These are phyloP conservation scores for Poicephalus meyeri DNA, from an alignment of 2,113 vertebrate genomes.

Conservation along the genomic window DNA sequence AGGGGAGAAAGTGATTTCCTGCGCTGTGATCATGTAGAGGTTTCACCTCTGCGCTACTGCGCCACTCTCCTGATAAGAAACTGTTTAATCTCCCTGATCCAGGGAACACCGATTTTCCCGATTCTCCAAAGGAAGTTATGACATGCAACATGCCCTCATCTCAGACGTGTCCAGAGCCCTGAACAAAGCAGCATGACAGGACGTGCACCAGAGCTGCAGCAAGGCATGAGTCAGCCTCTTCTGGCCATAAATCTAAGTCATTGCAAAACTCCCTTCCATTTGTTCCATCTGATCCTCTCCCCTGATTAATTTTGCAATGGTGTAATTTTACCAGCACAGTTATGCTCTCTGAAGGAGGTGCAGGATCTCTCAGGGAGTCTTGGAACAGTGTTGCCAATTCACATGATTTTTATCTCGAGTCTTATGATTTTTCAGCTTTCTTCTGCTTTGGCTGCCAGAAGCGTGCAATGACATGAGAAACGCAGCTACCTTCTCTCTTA, in stretches of 20 bases:
- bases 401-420: conserved; percentile 31
- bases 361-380: not conserved
- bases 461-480: not conserved
- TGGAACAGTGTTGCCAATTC: not conserved
- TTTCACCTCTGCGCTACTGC: not conserved
- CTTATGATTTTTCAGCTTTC: not conserved
- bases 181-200: not conserved
- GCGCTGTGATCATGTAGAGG: not conserved
- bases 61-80: not conserved
- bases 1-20: not conserved
- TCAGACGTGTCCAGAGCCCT: not conserved
- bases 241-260: not conserved
- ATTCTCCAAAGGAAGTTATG: not conserved
- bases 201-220: not conserved
- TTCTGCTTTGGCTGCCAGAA: conserved; percentile 5
- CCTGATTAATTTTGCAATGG: not conserved
- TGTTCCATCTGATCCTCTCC: not conserved
- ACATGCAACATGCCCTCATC: not conserved
- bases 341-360: not conserved
- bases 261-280: conserved; percentile 8
- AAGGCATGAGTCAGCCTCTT: conserved; percentile 14
- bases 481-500: not conserved
- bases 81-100: not conserved
- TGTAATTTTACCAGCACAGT: not conserved
- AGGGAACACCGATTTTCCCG: not conserved